Evolutionary conservation across 2,888 invertebrate genomes (phyloP), one percentile per base, ranked within the genome.

Genomic region (Aphodius sticticus): DNA sequence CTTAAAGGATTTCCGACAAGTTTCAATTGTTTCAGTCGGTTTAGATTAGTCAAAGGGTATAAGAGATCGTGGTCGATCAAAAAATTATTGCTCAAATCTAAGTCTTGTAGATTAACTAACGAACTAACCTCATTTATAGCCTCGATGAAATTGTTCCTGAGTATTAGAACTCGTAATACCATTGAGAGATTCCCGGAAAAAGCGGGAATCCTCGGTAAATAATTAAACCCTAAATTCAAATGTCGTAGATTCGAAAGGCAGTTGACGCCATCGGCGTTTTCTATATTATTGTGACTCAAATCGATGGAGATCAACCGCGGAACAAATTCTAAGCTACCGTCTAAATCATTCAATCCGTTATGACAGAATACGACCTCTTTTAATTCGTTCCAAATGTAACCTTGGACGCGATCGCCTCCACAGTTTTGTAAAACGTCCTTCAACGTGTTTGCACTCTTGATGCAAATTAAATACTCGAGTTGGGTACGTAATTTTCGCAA

Each of bases 91-190:
- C 93, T 92, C 75, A 94, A 86, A 88, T 94, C 93, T 76, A 94
- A 87, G 85, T 92, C 92, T 12, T 88, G 89, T 16, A 94, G 85
- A 82, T 90, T 91, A 80, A 91, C 90, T 70, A 94, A 86, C 72
- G 89, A 88, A 53, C 90, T 88, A 69, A 94, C 85, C 74, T 90
- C 93, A 82, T 88, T 86, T 72, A 94, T 87, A 85, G 92, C 91
- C 83, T 93, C 93, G 77, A 94, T 91, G 81, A 91, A 92, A 87
- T 94, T 94, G 86, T 93, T 92, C 82, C 91, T 92, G 76, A 94
- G 86, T 77, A 92, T 90, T 12, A 94, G 87, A 70, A 87, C 86
- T 82, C 87, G 86, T 26, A 89, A 81, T 53, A 90, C 90, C 75
- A 90, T 90, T 78, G 90, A 90, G 15, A 92, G 90, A 79, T 91